A percentile compares a stretch with the other conserved stretches of the same genome.
Evolutionary conservation across 2,113 vertebrate species (phyloP).

Genomic region (Gymnobelideus leadbeateri): DNA sequence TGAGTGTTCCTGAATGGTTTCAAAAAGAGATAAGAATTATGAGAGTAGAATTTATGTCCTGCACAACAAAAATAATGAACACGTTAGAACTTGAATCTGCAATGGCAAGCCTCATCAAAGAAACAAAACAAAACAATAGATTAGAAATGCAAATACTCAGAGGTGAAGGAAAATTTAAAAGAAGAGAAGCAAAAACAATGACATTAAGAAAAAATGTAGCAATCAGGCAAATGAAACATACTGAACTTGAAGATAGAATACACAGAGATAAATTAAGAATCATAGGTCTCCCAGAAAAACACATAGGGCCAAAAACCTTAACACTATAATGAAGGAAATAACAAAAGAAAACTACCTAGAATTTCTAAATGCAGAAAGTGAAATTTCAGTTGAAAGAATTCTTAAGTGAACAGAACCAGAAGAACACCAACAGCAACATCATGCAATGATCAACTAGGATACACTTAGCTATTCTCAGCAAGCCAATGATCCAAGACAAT

Average conservation of each 20-base stretch:
- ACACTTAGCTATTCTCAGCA: too few species aligned
- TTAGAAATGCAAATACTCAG: background rate
- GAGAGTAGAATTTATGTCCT: background rate
- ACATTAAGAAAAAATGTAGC: background rate
- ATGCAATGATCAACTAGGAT: too few species aligned
- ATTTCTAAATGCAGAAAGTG: background rate
- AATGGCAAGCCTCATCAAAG: background rate
- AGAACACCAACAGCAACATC: too few species aligned
- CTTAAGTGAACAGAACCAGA: too few species aligned
- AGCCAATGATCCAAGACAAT: too few species aligned
- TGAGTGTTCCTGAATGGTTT: too few species aligned
- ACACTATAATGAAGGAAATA: background rate
- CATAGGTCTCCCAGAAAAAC: background rate
- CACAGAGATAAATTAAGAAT: background rate
- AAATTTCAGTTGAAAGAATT: background rate
- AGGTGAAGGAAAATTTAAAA: background rate
- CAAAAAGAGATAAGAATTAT: too few species aligned
- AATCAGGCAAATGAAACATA: background rate
- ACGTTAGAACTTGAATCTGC: background rate
- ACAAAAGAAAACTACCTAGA: background rate
- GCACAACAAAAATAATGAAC: background rate
- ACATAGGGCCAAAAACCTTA: background rate
- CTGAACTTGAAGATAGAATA: background rate
- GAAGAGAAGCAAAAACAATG: background rate
- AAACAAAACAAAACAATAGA: background rate